These are phyloP conservation scores for Notechis scutatus DNA, from an alignment of 2,113 vertebrate genomes.

Conservation along the genomic window DNA sequence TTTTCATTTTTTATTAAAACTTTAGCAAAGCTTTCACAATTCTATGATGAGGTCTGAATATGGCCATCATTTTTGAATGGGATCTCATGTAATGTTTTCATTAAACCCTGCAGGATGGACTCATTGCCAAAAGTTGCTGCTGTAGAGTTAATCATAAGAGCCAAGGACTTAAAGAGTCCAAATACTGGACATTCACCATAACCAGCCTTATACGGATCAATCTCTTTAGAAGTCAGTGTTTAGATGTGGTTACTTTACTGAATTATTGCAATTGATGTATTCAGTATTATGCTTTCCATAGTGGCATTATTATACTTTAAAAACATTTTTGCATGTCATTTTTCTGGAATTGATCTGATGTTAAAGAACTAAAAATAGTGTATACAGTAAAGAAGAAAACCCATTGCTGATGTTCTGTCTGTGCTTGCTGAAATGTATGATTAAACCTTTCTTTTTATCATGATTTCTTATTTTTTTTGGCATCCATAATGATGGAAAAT, in stretches of 20 bases:
- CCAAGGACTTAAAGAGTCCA: background rate
- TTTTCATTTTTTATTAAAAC: conserved; percentile 53
- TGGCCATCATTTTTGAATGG: background rate
- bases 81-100: background rate
- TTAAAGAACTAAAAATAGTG: conserved; percentile 45
- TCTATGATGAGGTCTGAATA: conserved; percentile 22
- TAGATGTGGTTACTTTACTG: background rate
- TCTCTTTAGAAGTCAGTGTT: background rate
- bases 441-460: conserved; percentile 76
- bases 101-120: background rate
- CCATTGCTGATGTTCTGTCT: conserved; percentile 64
- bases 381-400: conserved; percentile 42
- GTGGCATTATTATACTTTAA: background rate
- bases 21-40: conserved; percentile 45
- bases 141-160: background rate
- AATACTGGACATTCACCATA: background rate
- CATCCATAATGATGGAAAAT: conserved; percentile 70
- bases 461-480: conserved; percentile 73
- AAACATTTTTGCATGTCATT: background rate
- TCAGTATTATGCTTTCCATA: conserved; percentile 8
- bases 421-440: conserved; percentile 65
- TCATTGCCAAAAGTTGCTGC: background rate
- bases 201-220: background rate
- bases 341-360: conserved; percentile 59
- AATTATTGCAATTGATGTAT: background rate